phyloP scores from a whole-genome alignment of 2,888 invertebrate species.

The Plagiodera versicolora region DNA sequence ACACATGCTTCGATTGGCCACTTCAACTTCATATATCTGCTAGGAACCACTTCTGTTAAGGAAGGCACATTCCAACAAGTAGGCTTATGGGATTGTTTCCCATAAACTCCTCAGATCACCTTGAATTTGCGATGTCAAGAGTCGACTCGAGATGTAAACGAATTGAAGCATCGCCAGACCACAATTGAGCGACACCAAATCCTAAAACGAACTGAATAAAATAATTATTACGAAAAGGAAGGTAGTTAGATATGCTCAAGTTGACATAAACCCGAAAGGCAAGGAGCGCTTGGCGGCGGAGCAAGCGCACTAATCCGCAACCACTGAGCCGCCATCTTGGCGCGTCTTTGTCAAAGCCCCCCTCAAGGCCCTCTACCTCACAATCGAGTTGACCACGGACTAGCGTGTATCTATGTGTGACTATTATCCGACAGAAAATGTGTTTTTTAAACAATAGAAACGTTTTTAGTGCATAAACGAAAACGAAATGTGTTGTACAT shows the following conservation, averaged over 20 bases:
- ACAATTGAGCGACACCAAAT: too few relatives aligned
- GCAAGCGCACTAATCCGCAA: conserved; percentile 47
- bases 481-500: conserved; percentile 42
- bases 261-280: conserved; percentile 14
- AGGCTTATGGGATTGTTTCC: neutral
- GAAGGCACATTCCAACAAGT: conserved; percentile 43
- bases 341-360: conserved; percentile 49
- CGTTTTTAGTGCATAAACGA: conserved; percentile 29
- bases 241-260: neutral
- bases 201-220: too few relatives aligned
- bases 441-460: conserved; percentile 33
- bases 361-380: conserved; percentile 33
- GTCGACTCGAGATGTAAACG: neutral
- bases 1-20: too few relatives aligned
- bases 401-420: conserved; percentile 37
- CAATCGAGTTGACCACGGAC: conserved; percentile 40
- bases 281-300: conserved; percentile 13
- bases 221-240: too few relatives aligned
- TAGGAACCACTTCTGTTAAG: too few relatives aligned
- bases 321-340: conserved; percentile 51
- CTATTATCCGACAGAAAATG: conserved; percentile 28
- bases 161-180: too few relatives aligned
- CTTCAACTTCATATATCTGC: too few relatives aligned
- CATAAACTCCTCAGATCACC: too few relatives aligned
- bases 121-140: too few relatives aligned